Evolutionary conservation across 2,797 vertebrate species (phyloP).

Genomic region (Coregonus sp.): DNA sequence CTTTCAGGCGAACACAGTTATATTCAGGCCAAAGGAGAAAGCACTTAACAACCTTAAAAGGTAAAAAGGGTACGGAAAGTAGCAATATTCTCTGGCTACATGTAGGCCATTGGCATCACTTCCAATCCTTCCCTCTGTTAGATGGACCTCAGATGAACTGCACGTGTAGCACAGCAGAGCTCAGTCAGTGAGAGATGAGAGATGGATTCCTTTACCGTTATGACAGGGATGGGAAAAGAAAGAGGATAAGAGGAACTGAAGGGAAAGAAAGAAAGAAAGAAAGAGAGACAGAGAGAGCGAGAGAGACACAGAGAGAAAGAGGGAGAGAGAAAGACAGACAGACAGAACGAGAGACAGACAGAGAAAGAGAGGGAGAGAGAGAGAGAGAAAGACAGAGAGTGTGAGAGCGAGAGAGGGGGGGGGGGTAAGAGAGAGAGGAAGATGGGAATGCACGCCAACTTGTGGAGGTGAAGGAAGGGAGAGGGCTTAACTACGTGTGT

Average conservation of each 20-base stretch:
- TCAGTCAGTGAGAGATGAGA: conserved; percentile 34
- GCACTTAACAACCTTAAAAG: conserved; percentile 19
- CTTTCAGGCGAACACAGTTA: conserved; percentile 23
- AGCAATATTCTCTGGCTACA: conserved; percentile 17
- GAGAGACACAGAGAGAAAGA: background rate
- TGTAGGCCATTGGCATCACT: conserved; percentile 31
- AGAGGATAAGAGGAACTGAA: background rate
- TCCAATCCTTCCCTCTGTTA: conserved; percentile 10
- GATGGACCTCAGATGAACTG: conserved; percentile 60
- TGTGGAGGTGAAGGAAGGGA: conserved; percentile 18
- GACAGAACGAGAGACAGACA: too few relatives aligned
- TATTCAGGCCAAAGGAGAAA: conserved; percentile 26
- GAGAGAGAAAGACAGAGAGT: too few relatives aligned
- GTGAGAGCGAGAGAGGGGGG: too few relatives aligned
- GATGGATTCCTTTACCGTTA: conserved; percentile 66
- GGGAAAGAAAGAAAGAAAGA: background rate
- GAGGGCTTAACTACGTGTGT: conserved; percentile 38
- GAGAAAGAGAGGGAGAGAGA: background rate
- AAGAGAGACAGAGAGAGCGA: background rate
- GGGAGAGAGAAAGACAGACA: background rate
- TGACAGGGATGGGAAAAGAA: conserved; percentile 31
- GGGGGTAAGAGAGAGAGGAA: background rate
- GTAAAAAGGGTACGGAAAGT: conserved; percentile 4
- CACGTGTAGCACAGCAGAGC: conserved; percentile 57
- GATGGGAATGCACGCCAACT: conserved; percentile 26